Base-by-base conservation (phyloP, 2,888 invertebrate genomes). In the Heliconius sara region DNA sequence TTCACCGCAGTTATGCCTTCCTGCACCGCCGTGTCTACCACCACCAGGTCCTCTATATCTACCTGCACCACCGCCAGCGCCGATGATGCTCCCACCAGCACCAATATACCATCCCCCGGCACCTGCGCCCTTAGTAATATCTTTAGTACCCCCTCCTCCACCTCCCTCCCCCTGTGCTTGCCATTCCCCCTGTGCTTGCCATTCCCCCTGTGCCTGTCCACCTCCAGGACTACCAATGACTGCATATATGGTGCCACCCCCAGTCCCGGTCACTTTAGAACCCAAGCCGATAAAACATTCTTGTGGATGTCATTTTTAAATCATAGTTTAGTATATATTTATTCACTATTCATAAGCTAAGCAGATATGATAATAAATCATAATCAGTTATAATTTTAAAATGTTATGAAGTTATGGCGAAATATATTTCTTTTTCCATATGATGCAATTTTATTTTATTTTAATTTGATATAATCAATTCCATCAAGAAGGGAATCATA, bases 201-300 rank as follows among this genome's bases (percentile, higher is more conserved):
- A 86, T 9, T 84, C 86, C 1, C 83, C 85, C 2, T 71, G 76
- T 19, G 75, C 79, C 0, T 79, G 79, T 34, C 86, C 86, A 9
- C 84, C 86, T 5, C 83, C 85, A 0, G 90, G 92, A 0, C 82
- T 92, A 2, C 92, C 94, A 0, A 93, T 95, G 93, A 91, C 89
- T 39, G 93, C 94, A 0, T 95, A 87, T 82, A 89, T 93, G 89
- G 88, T 94, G 0, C 86, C 91, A 12, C 87, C 93, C 52, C 93
- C 94, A 7, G 89, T 94, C 1, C 94, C 95, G 0, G 88, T 92
- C 7, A 87, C 91, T 3, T 84, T 95, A 76, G 93, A 94, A 81
- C 91, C 94, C 0, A 94, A 93, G 72, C 92, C 92, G 0, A 80
- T 92, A 16, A 84, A 84, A 27, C 83, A 85, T 1, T 76, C 84